Base-by-base conservation (phyloP, 2,888 invertebrate species). In the Spatulosminthurus flaviceps region DNA sequence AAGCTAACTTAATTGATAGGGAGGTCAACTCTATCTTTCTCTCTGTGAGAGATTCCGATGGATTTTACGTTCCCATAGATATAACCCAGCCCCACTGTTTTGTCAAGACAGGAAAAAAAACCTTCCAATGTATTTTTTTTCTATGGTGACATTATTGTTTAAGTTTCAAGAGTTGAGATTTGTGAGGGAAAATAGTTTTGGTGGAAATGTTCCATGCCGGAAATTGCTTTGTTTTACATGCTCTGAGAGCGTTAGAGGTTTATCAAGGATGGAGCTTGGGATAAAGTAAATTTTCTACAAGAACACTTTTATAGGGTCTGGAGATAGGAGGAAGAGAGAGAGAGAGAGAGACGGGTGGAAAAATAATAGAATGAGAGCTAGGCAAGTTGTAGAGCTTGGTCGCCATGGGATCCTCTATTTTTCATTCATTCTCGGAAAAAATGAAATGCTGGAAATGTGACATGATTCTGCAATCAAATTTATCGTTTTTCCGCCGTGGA, bases 391-490 rank as follows among this genome's bases (percentile, higher is more conserved):
- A 60, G 22, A 51, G 21, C 34, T 28, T 70, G 29, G 70, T 41
- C 60, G 34, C 70, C 77, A 21, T 34, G 71, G 77, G 77, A 71
- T 34, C 34, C 34, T 61, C 77, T 42, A 77, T 77, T 77, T 77
- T 77, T 77, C 77, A 77, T 77, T 71, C 70, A 77, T 77, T 61
- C 70, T 77, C 42, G n/a, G n/a, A n/a, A n/a, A 77, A 77, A 70
- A 70, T 70, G 70, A 60, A 61, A 69, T 71, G 28, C n/a, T 41
- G 41, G 42, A 61, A 71, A 64, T 78, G 72, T 78, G 78, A 72
- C 78, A 78, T 78, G 71, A 66, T 78, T 64, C 64, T 29, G 69
- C 69, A 77, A 77, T 77, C 41, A 77, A 69, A 69, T 43, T 69
- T 69, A 77, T 77, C 69, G 77, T 77, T 77, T 77, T 70, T 43